Percentiles rank a stretch among this genome's conserved stretches.
Conservation (phyloP, 1,140 invertebrate species). For the Thalassaphorura encarpata region DNA sequence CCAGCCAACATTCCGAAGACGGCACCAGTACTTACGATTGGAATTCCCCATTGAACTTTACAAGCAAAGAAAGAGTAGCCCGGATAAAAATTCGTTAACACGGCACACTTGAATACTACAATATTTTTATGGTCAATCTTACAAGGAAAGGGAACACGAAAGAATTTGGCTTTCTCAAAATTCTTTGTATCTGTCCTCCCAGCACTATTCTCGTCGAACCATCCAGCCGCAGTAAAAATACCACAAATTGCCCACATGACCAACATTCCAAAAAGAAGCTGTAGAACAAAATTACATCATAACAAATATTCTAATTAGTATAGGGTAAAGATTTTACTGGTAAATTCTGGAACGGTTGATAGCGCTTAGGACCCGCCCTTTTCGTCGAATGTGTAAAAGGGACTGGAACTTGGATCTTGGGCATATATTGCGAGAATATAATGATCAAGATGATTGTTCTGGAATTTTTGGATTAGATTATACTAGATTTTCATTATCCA, state of each 20-base stretch:
- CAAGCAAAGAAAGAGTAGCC: conserved; percentile 9
- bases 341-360: conserved; percentile 69
- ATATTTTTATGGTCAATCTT: conserved; percentile 8
- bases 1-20: conserved; percentile 75
- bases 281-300: not conserved
- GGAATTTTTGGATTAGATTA: conserved; percentile 43
- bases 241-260: conserved; percentile 69
- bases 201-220: conserved; percentile 54
- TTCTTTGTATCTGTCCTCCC: conserved; percentile 69
- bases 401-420: conserved; percentile 54
- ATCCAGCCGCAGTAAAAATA: conserved; percentile 57
- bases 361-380: conserved; percentile 50
- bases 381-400: conserved; percentile 46
- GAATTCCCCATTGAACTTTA: conserved; percentile 71
- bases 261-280: conserved; percentile 69
- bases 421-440: conserved; percentile 69
- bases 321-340: conserved; percentile 47
- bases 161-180: conserved; percentile 63
- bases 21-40: conserved; percentile 60
- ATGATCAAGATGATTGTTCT: conserved; percentile 72
- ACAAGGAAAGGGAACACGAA: conserved; percentile 53
- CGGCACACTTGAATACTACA: too few species aligned
- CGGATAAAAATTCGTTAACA: too few species aligned
- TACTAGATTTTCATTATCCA: not conserved
- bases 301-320: not conserved